These are phyloP conservation scores for Notamacropus eugenii DNA, from an alignment of 2,797 vertebrate species.

Conservation along the genomic window DNA sequence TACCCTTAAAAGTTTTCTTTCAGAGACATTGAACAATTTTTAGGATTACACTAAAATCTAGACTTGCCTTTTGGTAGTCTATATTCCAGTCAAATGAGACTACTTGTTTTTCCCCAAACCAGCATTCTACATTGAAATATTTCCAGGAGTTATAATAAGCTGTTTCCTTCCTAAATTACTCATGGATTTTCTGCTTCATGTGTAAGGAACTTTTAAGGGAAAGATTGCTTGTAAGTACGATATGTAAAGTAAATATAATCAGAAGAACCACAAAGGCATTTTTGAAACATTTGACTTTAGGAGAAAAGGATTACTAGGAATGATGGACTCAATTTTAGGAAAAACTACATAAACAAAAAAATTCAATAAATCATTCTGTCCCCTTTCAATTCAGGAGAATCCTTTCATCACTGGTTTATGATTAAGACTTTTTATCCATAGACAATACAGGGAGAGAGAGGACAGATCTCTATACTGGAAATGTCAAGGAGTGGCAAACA, in stretches of 20 bases:
- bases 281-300: conserved; percentile 8
- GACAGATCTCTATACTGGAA: neutral
- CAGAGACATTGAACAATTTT: conserved; percentile 54
- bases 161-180: conserved; percentile 10
- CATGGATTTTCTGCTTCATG: conserved; percentile 53
- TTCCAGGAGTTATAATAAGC: conserved; percentile 9
- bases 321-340: neutral
- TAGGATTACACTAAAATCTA: conserved; percentile 32
- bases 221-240: neutral
- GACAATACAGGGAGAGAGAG: neutral
- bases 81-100: too few relatives aligned
- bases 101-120: too few relatives aligned
- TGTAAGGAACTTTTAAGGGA: conserved; percentile 41
- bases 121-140: neutral
- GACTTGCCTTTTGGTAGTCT: conserved; percentile 2
- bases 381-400: neutral
- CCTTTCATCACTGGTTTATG: conserved; percentile 39
- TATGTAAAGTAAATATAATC: conserved; percentile 45
- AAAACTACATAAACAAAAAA: neutral
- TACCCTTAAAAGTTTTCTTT: conserved; percentile 29
- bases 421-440: neutral
- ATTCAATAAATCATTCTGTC: neutral
- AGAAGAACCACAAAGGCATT: conserved; percentile 24
- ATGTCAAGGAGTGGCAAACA: neutral
- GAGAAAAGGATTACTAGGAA: conserved; percentile 39